Conservation (phyloP, 2,113 vertebrate genomes). For the Seriola dumerili region DNA sequence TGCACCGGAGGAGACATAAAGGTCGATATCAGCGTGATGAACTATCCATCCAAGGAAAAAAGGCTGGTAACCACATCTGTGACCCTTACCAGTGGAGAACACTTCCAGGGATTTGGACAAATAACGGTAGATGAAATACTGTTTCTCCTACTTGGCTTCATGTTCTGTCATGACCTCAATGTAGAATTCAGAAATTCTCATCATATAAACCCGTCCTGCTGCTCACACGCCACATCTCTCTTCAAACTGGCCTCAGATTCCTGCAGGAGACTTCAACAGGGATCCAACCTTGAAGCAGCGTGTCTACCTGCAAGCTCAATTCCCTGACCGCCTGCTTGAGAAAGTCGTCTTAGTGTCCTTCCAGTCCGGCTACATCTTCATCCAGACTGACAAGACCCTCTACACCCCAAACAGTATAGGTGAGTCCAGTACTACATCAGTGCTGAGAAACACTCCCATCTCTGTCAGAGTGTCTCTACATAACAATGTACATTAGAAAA, state of each 20-base stretch:
- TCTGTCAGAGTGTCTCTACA: background rate
- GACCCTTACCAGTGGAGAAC: slow-evolving; percentile 25
- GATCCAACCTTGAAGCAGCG: slow-evolving; percentile 72
- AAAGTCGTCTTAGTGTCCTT: slow-evolving; percentile 80
- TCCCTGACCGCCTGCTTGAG: slow-evolving; percentile 68
- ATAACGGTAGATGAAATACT: slow-evolving; percentile 69
- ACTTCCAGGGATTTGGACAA: slow-evolving; percentile 73
- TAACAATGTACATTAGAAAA: background rate
- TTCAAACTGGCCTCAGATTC: slow-evolving; percentile 57
- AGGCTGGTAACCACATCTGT: slow-evolving; percentile 30
- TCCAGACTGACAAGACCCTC: slow-evolving; percentile 83
- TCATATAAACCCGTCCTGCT: rapidly evolving
- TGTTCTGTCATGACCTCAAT: background rate
- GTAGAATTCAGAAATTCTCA: background rate
- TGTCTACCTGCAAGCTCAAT: slow-evolving; percentile 74
- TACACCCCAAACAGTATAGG: slow-evolving; percentile 79
- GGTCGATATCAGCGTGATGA: slow-evolving; percentile 67
- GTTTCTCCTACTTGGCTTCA: background rate
- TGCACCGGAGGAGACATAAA: background rate
- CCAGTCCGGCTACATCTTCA: slow-evolving; percentile 82
- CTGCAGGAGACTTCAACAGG: slow-evolving; percentile 47
- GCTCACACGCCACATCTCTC: background rate
- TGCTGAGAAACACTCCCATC: background rate
- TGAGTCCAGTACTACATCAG: background rate
- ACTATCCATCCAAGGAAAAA: slow-evolving; percentile 66